phyloP scores from a whole-genome alignment of 2,113 vertebrate genomes.

The Haplochromis vanheusdeni region DNA sequence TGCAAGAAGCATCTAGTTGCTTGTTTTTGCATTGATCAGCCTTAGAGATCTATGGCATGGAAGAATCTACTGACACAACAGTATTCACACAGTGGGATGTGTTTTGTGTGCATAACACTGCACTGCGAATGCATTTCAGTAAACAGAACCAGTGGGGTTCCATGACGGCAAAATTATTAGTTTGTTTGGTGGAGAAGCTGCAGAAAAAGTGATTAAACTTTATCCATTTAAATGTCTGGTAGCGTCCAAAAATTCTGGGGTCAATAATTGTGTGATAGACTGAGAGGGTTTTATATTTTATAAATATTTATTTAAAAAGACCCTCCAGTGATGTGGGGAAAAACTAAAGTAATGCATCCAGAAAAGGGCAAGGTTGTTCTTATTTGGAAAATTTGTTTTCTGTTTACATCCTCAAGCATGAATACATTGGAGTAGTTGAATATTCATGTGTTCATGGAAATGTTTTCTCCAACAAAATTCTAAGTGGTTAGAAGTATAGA shows the following conservation, averaged over 20 bases:
- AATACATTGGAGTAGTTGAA: neutral
- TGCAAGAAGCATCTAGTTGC: neutral
- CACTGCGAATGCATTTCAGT: neutral
- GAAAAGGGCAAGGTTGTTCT: neutral
- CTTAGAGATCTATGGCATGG: neutral
- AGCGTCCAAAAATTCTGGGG: neutral
- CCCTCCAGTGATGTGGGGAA: neutral
- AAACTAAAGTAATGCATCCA: neutral
- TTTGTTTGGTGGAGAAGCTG: neutral
- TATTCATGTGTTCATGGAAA: neutral
- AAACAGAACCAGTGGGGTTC: slow-evolving; percentile 17
- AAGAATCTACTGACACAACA: neutral
- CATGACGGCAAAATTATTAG: neutral
- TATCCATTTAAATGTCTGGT: neutral
- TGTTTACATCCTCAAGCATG: neutral
- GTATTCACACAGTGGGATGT: neutral
- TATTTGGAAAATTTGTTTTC: neutral
- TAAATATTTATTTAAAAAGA: neutral
- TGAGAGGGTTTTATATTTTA: neutral
- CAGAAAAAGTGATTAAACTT: neutral
- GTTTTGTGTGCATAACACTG: neutral
- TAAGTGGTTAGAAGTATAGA: neutral
- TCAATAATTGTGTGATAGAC: neutral
- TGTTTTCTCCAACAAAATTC: neutral
- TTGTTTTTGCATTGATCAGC: neutral